A percentile compares a stretch with the other conserved stretches of the same genome.
phyloP scores from a whole-genome alignment of 2,113 vertebrate genomes.

The Trachemys scripta region DNA sequence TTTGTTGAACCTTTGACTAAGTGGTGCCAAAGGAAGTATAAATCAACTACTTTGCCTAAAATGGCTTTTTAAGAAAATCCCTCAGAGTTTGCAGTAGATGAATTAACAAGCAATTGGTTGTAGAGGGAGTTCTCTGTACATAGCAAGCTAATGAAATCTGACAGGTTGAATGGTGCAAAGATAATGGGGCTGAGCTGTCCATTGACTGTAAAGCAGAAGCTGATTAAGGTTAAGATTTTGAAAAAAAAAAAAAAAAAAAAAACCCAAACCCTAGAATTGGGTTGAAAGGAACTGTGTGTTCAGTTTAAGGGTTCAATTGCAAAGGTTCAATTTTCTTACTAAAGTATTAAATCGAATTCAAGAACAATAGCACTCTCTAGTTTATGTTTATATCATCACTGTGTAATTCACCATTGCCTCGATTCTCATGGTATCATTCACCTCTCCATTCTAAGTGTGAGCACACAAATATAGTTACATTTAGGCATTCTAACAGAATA shows the following conservation, averaged over 20 bases:
- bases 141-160: conserved; percentile 75
- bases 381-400: not conserved
- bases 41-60: conserved; percentile 67
- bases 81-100: conserved; percentile 53
- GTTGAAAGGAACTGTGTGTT: not conserved
- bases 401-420: not conserved
- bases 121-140: conserved; percentile 63
- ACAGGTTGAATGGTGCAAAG: conserved; percentile 77
- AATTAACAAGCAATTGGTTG: conserved; percentile 70
- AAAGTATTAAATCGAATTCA: not conserved
- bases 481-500: not conserved
- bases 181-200: conserved; percentile 73
- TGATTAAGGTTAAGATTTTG: conserved; percentile 58
- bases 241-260: conserved; percentile 3
- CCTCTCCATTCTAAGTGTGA: not conserved
- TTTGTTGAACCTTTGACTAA: conserved; percentile 62
- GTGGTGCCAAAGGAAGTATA: conserved; percentile 67
- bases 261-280: not conserved
- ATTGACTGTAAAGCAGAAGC: conserved; percentile 73
- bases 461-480: not conserved
- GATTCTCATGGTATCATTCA: not conserved
- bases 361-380: not conserved
- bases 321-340: not conserved
- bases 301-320: not conserved
- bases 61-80: conserved; percentile 69